Conservation (phyloP, 2,113 vertebrate genomes). For the Urocitellus parryii region DNA sequence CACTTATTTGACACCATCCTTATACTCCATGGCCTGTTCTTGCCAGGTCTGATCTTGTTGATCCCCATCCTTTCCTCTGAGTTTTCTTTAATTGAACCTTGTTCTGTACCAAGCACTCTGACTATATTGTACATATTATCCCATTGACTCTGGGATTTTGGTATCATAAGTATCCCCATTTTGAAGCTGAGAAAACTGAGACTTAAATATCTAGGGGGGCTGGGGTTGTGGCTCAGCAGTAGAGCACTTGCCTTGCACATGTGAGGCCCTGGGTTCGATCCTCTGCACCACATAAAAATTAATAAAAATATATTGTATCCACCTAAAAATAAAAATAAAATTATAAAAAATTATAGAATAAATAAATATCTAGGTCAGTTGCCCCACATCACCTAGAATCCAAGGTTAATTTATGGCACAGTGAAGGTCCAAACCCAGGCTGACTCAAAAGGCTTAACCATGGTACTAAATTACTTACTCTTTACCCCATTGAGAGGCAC, state of each 20-base stretch:
- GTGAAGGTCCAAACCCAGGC: background rate
- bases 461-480: background rate
- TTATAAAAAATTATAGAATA: too few relatives aligned
- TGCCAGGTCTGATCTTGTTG: slow-evolving; percentile 33
- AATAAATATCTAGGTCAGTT: slow-evolving; percentile 30
- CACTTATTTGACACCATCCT: background rate
- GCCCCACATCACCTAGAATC: background rate
- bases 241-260: too few relatives aligned
- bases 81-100: slow-evolving; percentile 40
- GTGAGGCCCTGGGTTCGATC: too few relatives aligned
- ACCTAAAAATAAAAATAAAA: too few relatives aligned
- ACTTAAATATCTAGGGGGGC: background rate
- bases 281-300: too few relatives aligned
- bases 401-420: background rate
- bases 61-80: background rate
- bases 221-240: too few relatives aligned
- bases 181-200: slow-evolving; percentile 50
- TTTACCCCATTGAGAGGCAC: background rate
- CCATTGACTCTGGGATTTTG: slow-evolving; percentile 19
- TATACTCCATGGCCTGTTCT: background rate
- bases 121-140: background rate
- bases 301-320: too few relatives aligned
- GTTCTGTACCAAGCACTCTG: slow-evolving; percentile 1
- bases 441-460: slow-evolving; percentile 32
- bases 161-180: background rate